Base-by-base conservation (phyloP, 2,797 vertebrate genomes). In the Cirrhinus molitorella region DNA sequence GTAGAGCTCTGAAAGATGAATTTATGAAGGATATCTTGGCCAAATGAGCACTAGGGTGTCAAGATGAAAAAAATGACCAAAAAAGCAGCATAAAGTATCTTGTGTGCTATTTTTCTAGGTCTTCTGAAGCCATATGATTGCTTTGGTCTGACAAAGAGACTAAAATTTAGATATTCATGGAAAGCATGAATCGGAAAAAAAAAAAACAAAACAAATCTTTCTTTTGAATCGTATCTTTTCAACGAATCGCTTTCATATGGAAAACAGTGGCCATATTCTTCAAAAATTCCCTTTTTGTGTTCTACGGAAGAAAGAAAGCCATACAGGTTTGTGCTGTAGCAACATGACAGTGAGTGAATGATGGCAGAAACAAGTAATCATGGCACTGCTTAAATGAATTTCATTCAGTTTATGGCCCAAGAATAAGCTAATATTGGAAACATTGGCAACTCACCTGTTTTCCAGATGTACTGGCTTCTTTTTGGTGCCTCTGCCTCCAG, bases 381-480 rank as follows among this genome's bases (percentile, higher is more conserved):
- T 43, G 19, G 14, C 21, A 34, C 13, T 5, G 21, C 8, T 2
- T n/a, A 28, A 31, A 59, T 43, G 0, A 31, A 45, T 71, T 68
- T 34, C n/a, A n/a, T 31, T n/a, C 31, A n/a, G n/a, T n/a, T n/a
- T 67, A 55, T 61, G 10, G 3, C n/a, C 49, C 11, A n/a, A 12
- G 14, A 66, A 68, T 17, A n/a, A 45, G 17, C 13, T 23, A 28
- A 61, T 57, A n/a, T 57, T 55, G 53, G 17, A 73, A 47, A 70
- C 40, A 61, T 51, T 53, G 25, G 34, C 53, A 37, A 40, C 75
- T 11, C 47, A 89, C 88, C 88, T 84, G 83, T 78, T 87, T 87
- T 89, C 88, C 88, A 89, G 31, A 86, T 81, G 67, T 84, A 88
- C 43, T 57, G 83, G 23, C 68, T 85, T 68, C 63, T 83, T 65